Evolutionary conservation across 1,140 invertebrate species (phyloP), one percentile per base, ranked within the genome.

Genomic region (Apolygus lucorum): DNA sequence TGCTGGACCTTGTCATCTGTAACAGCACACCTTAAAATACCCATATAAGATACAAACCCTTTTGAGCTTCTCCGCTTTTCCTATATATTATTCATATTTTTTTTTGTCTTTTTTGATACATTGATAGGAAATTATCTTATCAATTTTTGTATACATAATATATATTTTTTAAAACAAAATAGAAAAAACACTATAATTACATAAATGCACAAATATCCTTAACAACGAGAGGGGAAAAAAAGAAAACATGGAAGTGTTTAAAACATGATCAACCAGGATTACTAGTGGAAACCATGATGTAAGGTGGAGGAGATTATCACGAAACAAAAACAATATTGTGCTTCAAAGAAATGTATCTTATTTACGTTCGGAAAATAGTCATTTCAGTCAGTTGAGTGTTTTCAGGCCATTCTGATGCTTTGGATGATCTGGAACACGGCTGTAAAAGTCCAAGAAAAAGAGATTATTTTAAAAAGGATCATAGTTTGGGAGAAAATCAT

Each of bases 341-440:
- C 29, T 68, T 54, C 17, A 68, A 52, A 26, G 67, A 34, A 74
- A 72, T 71, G 66, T 42, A 67, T 68, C 70, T 69, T 68, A 74
- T 52, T n/a, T 70, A 72, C 66, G 76, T 78, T 67, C 74, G 75
- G 34, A 75, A 78, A 28, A 74, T 76, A 68, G 75, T 75, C 73
- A 77, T 78, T 78, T 77, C 8, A 65, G 78, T 22, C 78, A 79
- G 34, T 77, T 78, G 68, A 78, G 78, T 34, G 77, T 27, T 77
- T 76, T 28, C 90, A 93, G 78, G 88, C 90, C 82, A 92, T 86
- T 76, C 92, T 83, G 80, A 96, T 92, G 75, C 92, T 91, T 80
- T 96, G 94, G 75, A 97, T 95, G 74, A 98, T 95, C 85, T 98
- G 94, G 84, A 98, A 98, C 74, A 98, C 86, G 71, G 95, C 95